Evolutionary conservation across 2,113 vertebrate species (phyloP).

Genomic region (Jacana jacana): DNA sequence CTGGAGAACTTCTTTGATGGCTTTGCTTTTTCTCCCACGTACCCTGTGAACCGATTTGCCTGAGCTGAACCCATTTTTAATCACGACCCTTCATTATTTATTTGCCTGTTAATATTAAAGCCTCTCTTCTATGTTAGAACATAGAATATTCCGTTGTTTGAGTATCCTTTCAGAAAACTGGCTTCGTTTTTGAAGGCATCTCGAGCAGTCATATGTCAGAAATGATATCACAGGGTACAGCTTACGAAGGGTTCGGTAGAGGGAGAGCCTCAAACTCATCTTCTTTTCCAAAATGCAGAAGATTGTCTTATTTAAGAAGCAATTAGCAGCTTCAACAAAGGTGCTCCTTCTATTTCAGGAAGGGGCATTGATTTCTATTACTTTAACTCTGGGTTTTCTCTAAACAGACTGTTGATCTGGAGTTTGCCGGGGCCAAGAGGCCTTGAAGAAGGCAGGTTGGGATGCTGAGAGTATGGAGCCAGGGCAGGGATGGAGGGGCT

Average conservation of each 20-base stretch:
- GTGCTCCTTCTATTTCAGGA: not conserved
- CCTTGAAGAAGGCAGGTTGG: not conserved
- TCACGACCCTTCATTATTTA: conserved; percentile 12
- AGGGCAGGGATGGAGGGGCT: not conserved
- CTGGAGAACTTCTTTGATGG: not conserved
- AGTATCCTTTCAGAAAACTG: not conserved
- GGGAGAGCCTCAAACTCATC: not conserved
- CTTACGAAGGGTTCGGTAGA: not conserved
- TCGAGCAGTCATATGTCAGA: not conserved
- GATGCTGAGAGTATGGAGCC: not conserved
- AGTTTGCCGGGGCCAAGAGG: not conserved
- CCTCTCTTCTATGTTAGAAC: not conserved
- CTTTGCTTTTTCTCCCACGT: not conserved
- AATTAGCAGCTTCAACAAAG: not conserved
- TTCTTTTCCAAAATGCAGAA: not conserved
- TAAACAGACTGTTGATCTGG: not conserved
- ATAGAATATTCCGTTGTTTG: not conserved
- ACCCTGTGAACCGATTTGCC: not conserved
- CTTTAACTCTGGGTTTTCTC: not conserved
- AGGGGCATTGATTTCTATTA: not conserved
- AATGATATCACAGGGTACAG: not conserved
- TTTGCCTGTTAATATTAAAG: not conserved
- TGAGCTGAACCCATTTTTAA: not conserved
- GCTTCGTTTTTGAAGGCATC: not conserved
- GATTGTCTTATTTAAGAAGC: not conserved